Percentiles rank a stretch among this genome's conserved stretches.
These are phyloP conservation scores for Meles meles DNA, from an alignment of 2,113 vertebrate genomes.

Conservation along the genomic window DNA sequence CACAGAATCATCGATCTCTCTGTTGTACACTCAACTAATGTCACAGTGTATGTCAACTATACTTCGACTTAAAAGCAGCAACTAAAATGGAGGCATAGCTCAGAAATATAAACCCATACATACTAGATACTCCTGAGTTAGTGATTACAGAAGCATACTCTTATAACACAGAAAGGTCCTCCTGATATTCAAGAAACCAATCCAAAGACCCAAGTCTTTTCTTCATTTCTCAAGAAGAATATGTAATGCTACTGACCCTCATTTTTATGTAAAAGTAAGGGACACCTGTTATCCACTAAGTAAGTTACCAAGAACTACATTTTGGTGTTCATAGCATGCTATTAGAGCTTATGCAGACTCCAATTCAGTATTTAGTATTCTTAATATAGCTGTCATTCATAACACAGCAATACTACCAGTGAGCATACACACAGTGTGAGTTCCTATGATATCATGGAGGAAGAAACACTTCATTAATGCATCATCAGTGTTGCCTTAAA, in stretches of 20 bases:
- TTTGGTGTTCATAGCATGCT: background rate
- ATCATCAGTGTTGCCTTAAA: background rate
- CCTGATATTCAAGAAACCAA: background rate
- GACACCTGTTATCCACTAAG: background rate
- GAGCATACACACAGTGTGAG: background rate
- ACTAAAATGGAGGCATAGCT: background rate
- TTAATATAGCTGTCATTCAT: background rate
- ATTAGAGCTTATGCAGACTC: background rate
- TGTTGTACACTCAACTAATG: background rate
- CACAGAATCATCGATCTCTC: background rate
- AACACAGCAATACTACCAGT: conserved; percentile 3
- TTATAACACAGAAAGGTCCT: background rate
- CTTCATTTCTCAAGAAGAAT: conserved; percentile 6
- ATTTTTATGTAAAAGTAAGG: background rate
- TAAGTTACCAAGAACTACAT: background rate
- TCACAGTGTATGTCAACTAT: background rate
- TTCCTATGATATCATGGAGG: background rate
- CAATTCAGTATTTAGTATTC: background rate
- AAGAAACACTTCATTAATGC: background rate
- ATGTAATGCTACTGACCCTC: background rate
- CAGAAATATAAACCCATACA: background rate
- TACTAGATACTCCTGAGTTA: background rate
- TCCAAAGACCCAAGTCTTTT: background rate
- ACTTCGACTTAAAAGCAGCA: background rate
- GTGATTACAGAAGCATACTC: background rate